Conservation (phyloP, 2,113 vertebrate species). For the Tetrax tetrax region DNA sequence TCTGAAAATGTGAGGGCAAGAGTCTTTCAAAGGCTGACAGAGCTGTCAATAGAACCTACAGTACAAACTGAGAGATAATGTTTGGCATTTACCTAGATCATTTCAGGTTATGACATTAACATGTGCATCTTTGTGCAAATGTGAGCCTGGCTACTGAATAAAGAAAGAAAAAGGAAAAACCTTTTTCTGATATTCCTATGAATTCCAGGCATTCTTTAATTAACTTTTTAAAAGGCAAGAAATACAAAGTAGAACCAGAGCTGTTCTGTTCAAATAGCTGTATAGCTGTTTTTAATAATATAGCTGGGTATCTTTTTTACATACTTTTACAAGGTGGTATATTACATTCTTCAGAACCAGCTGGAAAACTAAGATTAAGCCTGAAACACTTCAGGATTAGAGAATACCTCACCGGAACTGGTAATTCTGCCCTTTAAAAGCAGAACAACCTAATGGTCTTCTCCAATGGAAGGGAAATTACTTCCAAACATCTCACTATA, state of each 20-base stretch:
- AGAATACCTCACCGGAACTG: slow-evolving; percentile 26
- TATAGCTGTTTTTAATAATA: not conserved
- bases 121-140: not conserved
- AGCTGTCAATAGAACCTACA: not conserved
- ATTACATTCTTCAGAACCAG: slow-evolving; percentile 10
- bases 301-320: slow-evolving; percentile 12
- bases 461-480: slow-evolving; percentile 25
- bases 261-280: not conserved
- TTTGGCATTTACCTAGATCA: slow-evolving; percentile 43
- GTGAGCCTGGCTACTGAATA: not conserved
- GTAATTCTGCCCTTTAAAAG: slow-evolving; percentile 37
- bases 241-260: not conserved
- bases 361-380: slow-evolving; percentile 37
- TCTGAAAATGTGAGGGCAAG: not conserved
- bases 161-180: not conserved
- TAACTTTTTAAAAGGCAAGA: not conserved
- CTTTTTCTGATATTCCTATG: not conserved
- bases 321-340: slow-evolving; percentile 19
- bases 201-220: slow-evolving; percentile 1
- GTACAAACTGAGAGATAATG: slow-evolving; percentile 22
- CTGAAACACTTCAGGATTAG: slow-evolving; percentile 6
- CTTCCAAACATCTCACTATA: slow-evolving; percentile 35
- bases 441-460: slow-evolving; percentile 23
- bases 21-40: slow-evolving; percentile 29
- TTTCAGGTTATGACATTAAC: slow-evolving; percentile 47